Evolutionary conservation across 2,888 invertebrate species (phyloP), one percentile per base, ranked within the genome.

Genomic region (Zaprionus obscuricornis): DNA sequence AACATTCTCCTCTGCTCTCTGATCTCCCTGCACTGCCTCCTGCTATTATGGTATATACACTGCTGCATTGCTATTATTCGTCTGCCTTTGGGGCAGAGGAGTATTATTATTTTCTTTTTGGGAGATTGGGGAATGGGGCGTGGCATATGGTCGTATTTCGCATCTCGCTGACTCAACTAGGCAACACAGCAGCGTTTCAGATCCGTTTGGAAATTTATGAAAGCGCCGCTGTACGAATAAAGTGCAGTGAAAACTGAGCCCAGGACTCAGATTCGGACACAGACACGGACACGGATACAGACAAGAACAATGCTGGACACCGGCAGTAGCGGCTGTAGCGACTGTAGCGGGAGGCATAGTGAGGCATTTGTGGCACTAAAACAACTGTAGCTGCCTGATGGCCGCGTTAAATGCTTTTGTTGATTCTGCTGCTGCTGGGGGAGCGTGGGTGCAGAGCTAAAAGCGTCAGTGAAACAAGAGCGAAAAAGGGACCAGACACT

Each of bases 371-470:
- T 47, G 66, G 71, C 56, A 66, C 77, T 77, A 81, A 78, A 81
- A 77, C 78, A 77, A 78, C 74, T 78, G 78, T 75, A 81, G 73
- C 70, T 75, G 77, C 65, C 75, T 66, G 77, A 70, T 65, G 70
- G 65, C 60, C 76, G 74, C 78, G 79, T 79, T 78, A 79, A 84
- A 81, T 82, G 82, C 79, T 82, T 79, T 82, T 84, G 79, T 79
- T 79, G 82, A 84, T 74, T 74, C 66, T 78, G 73, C 11, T 11
- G 17, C 18, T n/a, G n/a, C n/a, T n/a, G n/a, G n/a, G n/a, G n/a
- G n/a, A n/a, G n/a, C n/a, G n/a, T n/a, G n/a, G n/a, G n/a, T n/a
- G n/a, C n/a, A n/a, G n/a, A n/a, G n/a, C n/a, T n/a, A n/a, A n/a
- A n/a, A n/a, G n/a, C n/a, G n/a, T n/a, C n/a, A n/a, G n/a, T n/a